Percentiles rank a stretch among this genome's conserved stretches.
Conservation (phyloP, 1,140 invertebrate genomes). For the Drosophila micromelanica region DNA sequence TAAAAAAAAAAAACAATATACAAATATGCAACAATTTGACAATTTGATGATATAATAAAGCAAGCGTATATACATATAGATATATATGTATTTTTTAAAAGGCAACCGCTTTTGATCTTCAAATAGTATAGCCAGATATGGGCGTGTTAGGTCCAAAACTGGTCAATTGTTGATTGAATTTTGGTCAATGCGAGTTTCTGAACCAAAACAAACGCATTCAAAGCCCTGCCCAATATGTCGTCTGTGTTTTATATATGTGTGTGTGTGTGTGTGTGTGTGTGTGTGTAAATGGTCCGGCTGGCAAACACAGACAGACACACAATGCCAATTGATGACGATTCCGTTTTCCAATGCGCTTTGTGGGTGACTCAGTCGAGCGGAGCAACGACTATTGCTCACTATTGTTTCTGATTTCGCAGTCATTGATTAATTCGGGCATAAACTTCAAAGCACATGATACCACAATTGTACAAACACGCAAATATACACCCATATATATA, state of each 20-base stretch:
- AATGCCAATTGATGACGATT: constrained; percentile 47
- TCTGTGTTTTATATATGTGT: constrained; percentile 3
- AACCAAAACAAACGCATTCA: constrained; percentile 32
- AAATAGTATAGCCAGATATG: constrained; percentile 25
- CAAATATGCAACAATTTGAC: constrained; percentile 19
- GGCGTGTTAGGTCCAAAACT: constrained; percentile 33
- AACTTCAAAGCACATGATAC: constrained; percentile 26
- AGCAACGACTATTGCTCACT: constrained; percentile 9
- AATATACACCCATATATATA: no score
- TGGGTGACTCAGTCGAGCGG: constrained; percentile 41
- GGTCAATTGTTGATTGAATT: constrained; percentile 40
- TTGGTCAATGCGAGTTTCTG: constrained; percentile 42
- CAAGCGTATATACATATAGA: constrained; percentile 9
- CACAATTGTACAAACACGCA: constrained; percentile 6
- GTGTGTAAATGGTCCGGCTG: constrained; percentile 17
- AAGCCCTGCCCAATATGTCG: constrained; percentile 46
- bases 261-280: constrained; percentile 5
- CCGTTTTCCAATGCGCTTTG: constrained; percentile 43
- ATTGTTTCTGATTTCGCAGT: constrained; percentile 30
- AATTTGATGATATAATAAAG: constrained; percentile 45
- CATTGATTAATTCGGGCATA: constrained; percentile 50
- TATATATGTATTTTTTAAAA: constrained; percentile 24
- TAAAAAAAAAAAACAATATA: constrained; percentile 4
- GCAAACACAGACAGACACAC: constrained; percentile 18
- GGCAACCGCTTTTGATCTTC: constrained; percentile 32